Conservation (phyloP, 2,113 vertebrate species). For the Marmota monax region DNA sequence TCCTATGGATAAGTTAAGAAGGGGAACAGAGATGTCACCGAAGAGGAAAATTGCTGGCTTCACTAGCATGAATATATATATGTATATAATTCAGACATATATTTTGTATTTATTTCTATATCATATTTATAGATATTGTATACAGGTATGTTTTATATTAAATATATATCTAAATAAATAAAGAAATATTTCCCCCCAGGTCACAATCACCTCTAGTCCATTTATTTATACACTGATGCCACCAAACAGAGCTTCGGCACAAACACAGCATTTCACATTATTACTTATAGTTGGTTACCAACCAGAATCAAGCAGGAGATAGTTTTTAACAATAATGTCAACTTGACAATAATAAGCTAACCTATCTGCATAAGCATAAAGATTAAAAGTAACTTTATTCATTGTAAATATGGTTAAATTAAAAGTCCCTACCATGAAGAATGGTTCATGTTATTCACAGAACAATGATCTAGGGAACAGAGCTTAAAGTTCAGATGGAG, state of each 20-base stretch:
- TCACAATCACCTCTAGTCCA: neutral
- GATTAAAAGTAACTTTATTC: conserved; percentile 43
- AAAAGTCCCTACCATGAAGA: neutral
- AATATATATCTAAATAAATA: no score
- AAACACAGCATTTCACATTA: neutral
- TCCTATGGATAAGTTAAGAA: conserved; percentile 67
- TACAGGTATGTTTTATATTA: neutral
- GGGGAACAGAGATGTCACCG: conserved; percentile 54
- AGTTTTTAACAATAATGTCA: neutral
- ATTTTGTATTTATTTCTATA: no score
- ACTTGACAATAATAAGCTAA: conserved; percentile 58
- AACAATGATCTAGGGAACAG: neutral
- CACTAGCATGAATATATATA: neutral
- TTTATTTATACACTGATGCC: neutral
- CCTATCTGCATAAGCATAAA: neutral
- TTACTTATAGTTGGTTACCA: neutral
- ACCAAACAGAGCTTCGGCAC: neutral
- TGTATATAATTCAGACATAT: no score
- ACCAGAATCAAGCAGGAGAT: neutral
- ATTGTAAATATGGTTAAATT: conserved; percentile 30
- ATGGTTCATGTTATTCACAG: neutral
- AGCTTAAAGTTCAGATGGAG: neutral
- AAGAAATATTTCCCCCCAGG: neutral
- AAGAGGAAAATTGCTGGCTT: neutral
- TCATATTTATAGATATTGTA: neutral